Conservation (phyloP, 2,113 vertebrate genomes). For the Heterochromis multidens region DNA sequence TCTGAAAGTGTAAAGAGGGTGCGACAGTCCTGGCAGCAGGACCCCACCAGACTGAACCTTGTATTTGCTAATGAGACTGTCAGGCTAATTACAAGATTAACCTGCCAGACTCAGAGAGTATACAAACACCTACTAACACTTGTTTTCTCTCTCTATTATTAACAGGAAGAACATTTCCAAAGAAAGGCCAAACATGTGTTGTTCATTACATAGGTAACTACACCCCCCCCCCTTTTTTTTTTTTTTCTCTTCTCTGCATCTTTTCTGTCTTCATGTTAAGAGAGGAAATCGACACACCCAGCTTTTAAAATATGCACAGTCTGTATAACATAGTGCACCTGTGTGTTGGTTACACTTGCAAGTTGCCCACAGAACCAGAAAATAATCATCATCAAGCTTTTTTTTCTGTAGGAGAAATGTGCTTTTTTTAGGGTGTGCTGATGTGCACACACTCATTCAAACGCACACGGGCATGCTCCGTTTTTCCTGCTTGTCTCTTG, state of each 20-base stretch:
- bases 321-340: neutral
- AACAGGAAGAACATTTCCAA: constrained; percentile 96
- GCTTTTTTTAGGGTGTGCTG: neutral
- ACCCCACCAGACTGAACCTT: neutral
- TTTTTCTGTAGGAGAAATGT: neutral
- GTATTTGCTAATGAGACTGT: neutral
- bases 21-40: neutral
- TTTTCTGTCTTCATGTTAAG: neutral
- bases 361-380: neutral
- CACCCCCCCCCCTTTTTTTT: neutral
- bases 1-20: neutral
- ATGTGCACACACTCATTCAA: neutral
- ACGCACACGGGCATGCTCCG: neutral
- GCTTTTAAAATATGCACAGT: neutral
- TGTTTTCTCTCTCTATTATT: constrained; percentile 36
- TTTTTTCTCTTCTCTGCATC: neutral
- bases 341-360: neutral
- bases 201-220: constrained; percentile 96
- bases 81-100: neutral
- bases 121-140: constrained; percentile 2
- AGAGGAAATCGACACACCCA: neutral
- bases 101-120: neutral
- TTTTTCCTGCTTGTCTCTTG: constrained; percentile 26
- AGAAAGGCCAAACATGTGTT: constrained; percentile 96
- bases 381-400: neutral